Conservation (phyloP, 1,140 invertebrate species). For the Elymnias hypermnestra region DNA sequence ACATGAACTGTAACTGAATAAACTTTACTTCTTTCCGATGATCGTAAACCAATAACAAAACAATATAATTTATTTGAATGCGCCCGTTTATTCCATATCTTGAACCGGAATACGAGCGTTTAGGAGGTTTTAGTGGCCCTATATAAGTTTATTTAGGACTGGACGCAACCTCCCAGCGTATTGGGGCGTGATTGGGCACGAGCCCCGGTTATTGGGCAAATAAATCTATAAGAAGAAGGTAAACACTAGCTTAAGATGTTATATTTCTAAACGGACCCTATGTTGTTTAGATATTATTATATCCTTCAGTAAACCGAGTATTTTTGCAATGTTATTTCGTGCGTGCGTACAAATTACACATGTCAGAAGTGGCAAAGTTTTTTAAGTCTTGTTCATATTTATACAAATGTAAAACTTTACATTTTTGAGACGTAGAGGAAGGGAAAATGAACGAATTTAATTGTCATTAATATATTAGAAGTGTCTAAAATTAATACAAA, state of each 20-base stretch:
- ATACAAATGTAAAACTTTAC: too few relatives aligned
- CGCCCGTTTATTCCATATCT: conserved; percentile 15
- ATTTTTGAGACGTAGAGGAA: too few relatives aligned
- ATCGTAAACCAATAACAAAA: conserved; percentile 24
- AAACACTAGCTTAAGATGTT: conserved; percentile 38
- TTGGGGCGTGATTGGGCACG: conserved; percentile 55
- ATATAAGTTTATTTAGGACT: conserved; percentile 56
- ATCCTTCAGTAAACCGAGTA: not conserved
- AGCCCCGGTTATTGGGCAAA: conserved; percentile 51
- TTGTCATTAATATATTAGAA: too few relatives aligned
- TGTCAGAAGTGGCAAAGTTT: too few relatives aligned
- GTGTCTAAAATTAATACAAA: too few relatives aligned
- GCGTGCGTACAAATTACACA: too few relatives aligned
- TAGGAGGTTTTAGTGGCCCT: conserved; percentile 33
- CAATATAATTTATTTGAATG: conserved; percentile 19
- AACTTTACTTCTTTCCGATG: not conserved
- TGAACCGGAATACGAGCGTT: conserved; percentile 22
- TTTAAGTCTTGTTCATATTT: too few relatives aligned
- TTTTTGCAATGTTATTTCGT: not conserved
- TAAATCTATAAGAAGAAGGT: conserved; percentile 55
- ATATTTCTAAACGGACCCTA: conserved; percentile 14
- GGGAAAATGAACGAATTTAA: too few relatives aligned
- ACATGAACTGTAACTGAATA: not conserved
- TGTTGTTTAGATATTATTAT: not conserved
- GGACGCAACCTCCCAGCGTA: conserved; percentile 34